These are phyloP conservation scores for Lordiphosa collinella DNA, from an alignment of 1,140 invertebrate species.

Conservation along the genomic window DNA sequence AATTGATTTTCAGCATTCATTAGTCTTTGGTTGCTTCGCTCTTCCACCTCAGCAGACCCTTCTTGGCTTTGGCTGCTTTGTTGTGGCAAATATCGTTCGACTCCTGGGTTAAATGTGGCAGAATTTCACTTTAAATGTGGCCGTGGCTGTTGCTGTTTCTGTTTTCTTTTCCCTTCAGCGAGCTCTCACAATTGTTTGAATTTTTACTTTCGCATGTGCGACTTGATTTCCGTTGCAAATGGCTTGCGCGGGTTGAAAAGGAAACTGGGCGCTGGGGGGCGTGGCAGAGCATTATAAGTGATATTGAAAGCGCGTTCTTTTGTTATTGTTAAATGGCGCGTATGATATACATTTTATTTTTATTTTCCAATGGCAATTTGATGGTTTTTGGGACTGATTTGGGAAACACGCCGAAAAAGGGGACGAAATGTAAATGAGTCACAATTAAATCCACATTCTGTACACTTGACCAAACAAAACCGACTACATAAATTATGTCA, in stretches of 20 bases:
- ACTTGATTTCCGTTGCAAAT: conserved; percentile 76
- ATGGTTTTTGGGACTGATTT: conserved; percentile 11
- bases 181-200: conserved; percentile 56
- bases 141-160: conserved; percentile 21
- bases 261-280: background rate
- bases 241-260: conserved; percentile 27
- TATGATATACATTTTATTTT: conserved; percentile 76
- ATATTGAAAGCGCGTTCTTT: conserved; percentile 70
- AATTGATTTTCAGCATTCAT: conserved; percentile 73
- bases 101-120: conserved; percentile 62
- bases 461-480: conserved; percentile 32
- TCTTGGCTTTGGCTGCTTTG: conserved; percentile 22
- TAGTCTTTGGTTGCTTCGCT: conserved; percentile 35
- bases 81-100: conserved; percentile 17
- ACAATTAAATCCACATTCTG: conserved; percentile 51
- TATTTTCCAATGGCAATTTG: conserved; percentile 37
- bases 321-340: conserved; percentile 74
- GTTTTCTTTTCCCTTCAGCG: conserved; percentile 20
- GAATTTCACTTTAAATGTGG: conserved; percentile 59
- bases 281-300: conserved; percentile 57
- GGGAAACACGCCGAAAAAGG: conserved; percentile 3
- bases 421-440: conserved; percentile 47
- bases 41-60: conserved; percentile 27
- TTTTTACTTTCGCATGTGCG: conserved; percentile 76
- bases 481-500: conserved; percentile 60